A percentile compares a stretch with the other conserved stretches of the same genome.
These are phyloP conservation scores for Auanema freiburgensis DNA, from an alignment of 2,888 invertebrate genomes.

Conservation along the genomic window DNA sequence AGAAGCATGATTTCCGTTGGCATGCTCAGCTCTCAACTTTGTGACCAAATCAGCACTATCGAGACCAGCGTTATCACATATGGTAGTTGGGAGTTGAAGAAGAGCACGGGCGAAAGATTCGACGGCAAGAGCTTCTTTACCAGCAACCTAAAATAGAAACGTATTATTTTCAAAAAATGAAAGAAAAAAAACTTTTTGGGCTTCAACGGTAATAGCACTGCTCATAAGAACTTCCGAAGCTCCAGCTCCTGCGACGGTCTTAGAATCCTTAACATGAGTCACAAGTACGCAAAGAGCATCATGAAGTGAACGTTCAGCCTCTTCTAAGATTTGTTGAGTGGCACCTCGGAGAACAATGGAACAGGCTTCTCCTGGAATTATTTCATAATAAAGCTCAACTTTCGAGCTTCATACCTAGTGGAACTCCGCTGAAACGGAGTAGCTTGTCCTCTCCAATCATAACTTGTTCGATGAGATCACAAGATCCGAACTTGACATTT, in stretches of 20 bases:
- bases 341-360: slow-evolving; percentile 95
- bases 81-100: slow-evolving; percentile 80
- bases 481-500: slow-evolving; percentile 85
- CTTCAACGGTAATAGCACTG: slow-evolving; percentile 74
- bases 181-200: slow-evolving; percentile 48
- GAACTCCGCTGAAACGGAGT: slow-evolving; percentile 75
- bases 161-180: neutral
- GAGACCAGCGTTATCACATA: slow-evolving; percentile 97
- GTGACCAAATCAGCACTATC: slow-evolving; percentile 93
- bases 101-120: slow-evolving; percentile 91
- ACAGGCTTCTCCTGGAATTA: slow-evolving; percentile 87
- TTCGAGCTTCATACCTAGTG: slow-evolving; percentile 37
- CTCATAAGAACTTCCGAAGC: slow-evolving; percentile 97
- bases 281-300: slow-evolving; percentile 95
- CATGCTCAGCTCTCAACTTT: slow-evolving; percentile 87
- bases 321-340: slow-evolving; percentile 95
- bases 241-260: slow-evolving; percentile 75
- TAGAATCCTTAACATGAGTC: slow-evolving; percentile 89
- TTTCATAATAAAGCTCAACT: neutral
- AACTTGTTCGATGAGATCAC: slow-evolving; percentile 93
- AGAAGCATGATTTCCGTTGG: slow-evolving; percentile 76
- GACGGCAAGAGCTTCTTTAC: slow-evolving; percentile 95
- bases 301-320: slow-evolving; percentile 95
- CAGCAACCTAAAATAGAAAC: slow-evolving; percentile 69
- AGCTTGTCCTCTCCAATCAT: slow-evolving; percentile 96